Evolutionary conservation across 2,888 invertebrate genomes (phyloP), one percentile per base, ranked within the genome.

Genomic region (Ennomos erosarius): DNA sequence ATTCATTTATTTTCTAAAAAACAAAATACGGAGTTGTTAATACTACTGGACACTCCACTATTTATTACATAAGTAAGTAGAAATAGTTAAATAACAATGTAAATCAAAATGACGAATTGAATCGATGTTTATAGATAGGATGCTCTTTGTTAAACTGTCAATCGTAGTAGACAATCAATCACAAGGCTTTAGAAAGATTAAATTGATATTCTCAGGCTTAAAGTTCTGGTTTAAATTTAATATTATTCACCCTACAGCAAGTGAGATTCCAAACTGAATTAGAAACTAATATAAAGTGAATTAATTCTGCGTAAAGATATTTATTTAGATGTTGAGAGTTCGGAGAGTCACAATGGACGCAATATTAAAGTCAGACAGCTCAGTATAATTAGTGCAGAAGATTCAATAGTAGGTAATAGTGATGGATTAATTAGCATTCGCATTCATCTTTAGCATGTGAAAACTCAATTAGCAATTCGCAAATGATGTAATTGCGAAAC

Each of bases 101-200:
- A 12, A 48, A 44, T 53, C 36, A 45, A 42, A 43, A 36, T 42
- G 46, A 16, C 37, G 2, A 40, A 45, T 11, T 35, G 13, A 55
- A 55, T 52, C 34, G 13, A 16, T 49, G 36, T 53, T 36, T 5
- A 43, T 35, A 40, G 33, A 47, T 50, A 43, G n/a, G 12, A 38
- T 37, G 34, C 52, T 55, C 55, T 52, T 55, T 47, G 26, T 26
- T 47, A 60, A 51, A 60, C 55, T 55, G 59, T 59, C 59, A 60
- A 60, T 60, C 51, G 55, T 48, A 55, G 54, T 42, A 37, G 35
- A 55, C 16, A 43, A 60, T 60, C 44, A 60, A 60, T 60, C 59
- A 60, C 43, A 33, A 38, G 43, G 43, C 55, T 38, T 42, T 43
- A 43, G 46, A 60, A 60, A 43, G 47, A 51, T 52, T 55, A 51